Evolutionary conservation across 2,888 invertebrate genomes (phyloP).

Genomic region (Eudemis profundana): DNA sequence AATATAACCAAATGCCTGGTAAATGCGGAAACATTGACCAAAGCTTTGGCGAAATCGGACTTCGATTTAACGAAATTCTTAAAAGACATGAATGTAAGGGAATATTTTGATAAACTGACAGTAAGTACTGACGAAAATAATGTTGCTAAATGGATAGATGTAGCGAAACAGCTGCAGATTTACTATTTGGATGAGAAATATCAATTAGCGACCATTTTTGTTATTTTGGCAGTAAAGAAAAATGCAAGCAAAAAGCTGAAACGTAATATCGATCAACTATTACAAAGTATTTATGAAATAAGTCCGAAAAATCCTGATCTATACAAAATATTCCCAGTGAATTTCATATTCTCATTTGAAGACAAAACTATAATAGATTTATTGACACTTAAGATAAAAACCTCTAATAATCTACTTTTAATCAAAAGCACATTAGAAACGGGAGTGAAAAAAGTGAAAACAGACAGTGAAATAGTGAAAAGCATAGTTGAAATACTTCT

Average conservation of each 20-base stretch:
- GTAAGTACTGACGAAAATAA: slow-evolving; percentile 54
- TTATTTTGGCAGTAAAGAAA: slow-evolving; percentile 70
- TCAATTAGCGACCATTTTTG: slow-evolving; percentile 71
- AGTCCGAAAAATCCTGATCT: slow-evolving; percentile 74
- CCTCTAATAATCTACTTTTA: slow-evolving; percentile 63
- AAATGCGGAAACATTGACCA: slow-evolving; percentile 63
- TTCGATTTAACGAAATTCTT: slow-evolving; percentile 64
- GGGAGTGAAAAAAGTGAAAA: slow-evolving; percentile 73
- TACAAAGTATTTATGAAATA: slow-evolving; percentile 73
- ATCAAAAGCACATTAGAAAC: slow-evolving; percentile 70
- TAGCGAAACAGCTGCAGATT: slow-evolving; percentile 67
- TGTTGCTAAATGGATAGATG: slow-evolving; percentile 60
- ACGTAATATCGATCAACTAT: slow-evolving; percentile 61
- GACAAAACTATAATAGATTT: slow-evolving; percentile 64
- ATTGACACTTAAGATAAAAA: slow-evolving; percentile 70
- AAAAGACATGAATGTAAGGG: slow-evolving; percentile 58
- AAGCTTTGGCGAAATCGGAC: slow-evolving; percentile 63
- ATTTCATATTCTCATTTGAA: slow-evolving; percentile 70
- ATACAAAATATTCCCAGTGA: slow-evolving; percentile 71
- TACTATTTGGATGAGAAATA: slow-evolving; percentile 73
- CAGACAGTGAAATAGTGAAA: slow-evolving; percentile 70
- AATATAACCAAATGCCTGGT: slow-evolving; percentile 65
- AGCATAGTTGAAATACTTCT: slow-evolving; percentile 69
- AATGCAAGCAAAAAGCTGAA: slow-evolving; percentile 67
- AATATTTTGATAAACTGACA: slow-evolving; percentile 58